Evolutionary conservation across 2,113 vertebrate species (phyloP).

Genomic region (Macaca fascicularis): T2T-MFA8v1.1 NC_088377.1:132183001-132183500

Average conservation of each 20-base stretch:
- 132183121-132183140: neutral
- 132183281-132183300: neutral
- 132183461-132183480: neutral
- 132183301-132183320: neutral
- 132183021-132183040: neutral
- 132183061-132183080: accelerated
- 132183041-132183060: neutral
- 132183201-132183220: neutral
- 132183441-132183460: neutral
- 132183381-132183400: neutral
- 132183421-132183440: neutral
- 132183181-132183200: neutral
- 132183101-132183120: neutral
- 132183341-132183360: neutral
- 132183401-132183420: neutral
- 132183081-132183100: neutral
- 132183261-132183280: neutral
- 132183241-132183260: neutral
- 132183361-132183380: neutral
- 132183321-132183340: neutral
- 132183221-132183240: neutral
- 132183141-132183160: neutral
- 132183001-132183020: neutral
- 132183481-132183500: neutral
- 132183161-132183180: neutral